These are phyloP conservation scores for Ivindomyrus marchei DNA, from an alignment of 2,113 vertebrate species.

Conservation along the genomic window DNA sequence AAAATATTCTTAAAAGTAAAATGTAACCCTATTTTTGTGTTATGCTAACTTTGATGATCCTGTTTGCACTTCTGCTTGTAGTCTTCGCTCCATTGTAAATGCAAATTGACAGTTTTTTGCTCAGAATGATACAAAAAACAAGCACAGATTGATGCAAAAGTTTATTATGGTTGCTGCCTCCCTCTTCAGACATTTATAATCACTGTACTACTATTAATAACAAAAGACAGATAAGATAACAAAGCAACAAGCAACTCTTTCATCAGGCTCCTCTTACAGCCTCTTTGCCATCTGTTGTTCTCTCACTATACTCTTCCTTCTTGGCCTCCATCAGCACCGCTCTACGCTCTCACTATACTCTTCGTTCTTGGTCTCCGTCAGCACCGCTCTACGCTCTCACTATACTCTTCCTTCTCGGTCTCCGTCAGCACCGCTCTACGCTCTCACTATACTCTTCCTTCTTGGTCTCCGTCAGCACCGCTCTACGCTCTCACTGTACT, in stretches of 20 bases:
- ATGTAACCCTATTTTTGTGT: neutral
- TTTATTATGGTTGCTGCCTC: neutral
- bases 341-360: slow-evolving; percentile 44
- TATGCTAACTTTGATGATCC: neutral
- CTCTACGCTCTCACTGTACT: slow-evolving; percentile 42
- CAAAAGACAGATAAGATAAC: neutral
- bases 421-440: too few relatives aligned
- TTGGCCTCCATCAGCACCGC: neutral
- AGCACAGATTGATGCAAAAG: neutral
- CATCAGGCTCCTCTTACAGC: neutral
- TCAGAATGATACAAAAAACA: neutral
- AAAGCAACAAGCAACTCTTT: neutral
- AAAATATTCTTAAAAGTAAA: neutral
- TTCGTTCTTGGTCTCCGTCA: neutral
- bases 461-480: neutral
- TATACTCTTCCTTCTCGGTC: too few relatives aligned
- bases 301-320: neutral
- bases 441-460: neutral
- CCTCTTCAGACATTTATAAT: neutral
- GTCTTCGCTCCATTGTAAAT: neutral
- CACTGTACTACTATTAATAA: neutral
- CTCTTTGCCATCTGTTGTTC: neutral
- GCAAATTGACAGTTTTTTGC: neutral
- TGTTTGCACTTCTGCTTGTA: neutral
- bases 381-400: slow-evolving; percentile 43